Evolutionary conservation across 2,797 vertebrate species (phyloP).

Genomic region (Chelmon rostratus): DNA sequence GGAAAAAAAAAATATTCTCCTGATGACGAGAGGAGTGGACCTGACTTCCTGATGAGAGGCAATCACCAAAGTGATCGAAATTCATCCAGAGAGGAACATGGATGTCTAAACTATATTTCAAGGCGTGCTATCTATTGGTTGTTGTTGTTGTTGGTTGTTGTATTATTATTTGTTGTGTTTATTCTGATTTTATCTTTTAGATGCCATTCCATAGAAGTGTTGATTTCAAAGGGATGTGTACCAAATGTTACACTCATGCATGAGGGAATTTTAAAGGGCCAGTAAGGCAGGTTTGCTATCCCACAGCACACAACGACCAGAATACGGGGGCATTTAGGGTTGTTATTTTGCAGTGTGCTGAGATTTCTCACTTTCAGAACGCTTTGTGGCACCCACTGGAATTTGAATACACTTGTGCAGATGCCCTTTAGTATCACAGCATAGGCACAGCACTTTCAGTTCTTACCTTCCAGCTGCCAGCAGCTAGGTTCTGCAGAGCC

Average conservation of each 20-base stretch:
- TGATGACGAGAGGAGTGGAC: no score
- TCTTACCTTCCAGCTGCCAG: slow-evolving; percentile 98
- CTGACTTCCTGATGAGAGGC: no score
- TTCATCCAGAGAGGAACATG: no score
- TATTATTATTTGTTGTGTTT: no score
- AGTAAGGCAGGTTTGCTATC: slow-evolving; percentile 4
- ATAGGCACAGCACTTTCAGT: not conserved
- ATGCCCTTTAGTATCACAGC: slow-evolving; percentile 46
- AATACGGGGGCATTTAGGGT: not conserved
- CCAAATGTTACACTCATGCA: not conserved
- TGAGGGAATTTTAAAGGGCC: slow-evolving; percentile 7
- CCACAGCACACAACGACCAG: not conserved
- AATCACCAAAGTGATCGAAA: no score
- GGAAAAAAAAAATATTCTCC: no score
- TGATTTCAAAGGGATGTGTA: slow-evolving; percentile 1
- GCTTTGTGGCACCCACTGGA: slow-evolving; percentile 25
- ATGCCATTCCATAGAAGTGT: not conserved
- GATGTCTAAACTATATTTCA: not conserved
- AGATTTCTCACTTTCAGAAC: slow-evolving; percentile 14
- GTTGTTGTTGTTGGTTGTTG: no score
- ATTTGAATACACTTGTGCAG: slow-evolving; percentile 22
- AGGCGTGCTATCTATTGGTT: no score
- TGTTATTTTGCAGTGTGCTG: not conserved
- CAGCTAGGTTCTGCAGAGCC: slow-evolving; percentile 98
- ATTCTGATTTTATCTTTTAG: not conserved